phyloP scores from a whole-genome alignment of 2,797 vertebrate species.

The Merluccius polli region DNA sequence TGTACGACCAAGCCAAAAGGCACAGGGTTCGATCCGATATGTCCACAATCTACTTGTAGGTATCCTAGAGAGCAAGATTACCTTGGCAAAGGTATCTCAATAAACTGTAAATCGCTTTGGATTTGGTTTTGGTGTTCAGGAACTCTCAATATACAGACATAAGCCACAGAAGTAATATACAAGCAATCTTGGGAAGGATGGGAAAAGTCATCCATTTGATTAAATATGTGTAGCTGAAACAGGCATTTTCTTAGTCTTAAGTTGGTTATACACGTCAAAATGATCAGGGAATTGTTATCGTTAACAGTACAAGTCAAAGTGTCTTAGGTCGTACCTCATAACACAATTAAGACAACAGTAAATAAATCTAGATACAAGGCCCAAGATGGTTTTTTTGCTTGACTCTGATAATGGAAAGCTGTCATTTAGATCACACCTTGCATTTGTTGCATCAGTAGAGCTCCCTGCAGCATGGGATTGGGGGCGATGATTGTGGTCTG shows the following conservation, averaged over 20 bases:
- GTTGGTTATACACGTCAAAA: too few relatives aligned
- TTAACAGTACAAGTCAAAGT: too few relatives aligned
- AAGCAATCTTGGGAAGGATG: not conserved
- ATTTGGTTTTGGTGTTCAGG: not conserved
- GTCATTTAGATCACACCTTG: constrained; percentile 62
- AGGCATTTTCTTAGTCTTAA: too few relatives aligned
- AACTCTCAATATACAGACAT: not conserved
- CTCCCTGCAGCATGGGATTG: constrained; percentile 92
- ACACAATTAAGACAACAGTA: not conserved
- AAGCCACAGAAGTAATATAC: not conserved
- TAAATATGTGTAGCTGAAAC: too few relatives aligned
- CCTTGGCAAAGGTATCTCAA: not conserved
- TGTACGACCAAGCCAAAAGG: too few relatives aligned
- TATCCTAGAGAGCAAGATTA: not conserved
- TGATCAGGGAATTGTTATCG: too few relatives aligned
- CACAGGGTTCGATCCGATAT: not conserved
- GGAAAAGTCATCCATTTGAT: too few relatives aligned
- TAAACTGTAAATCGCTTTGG: not conserved
- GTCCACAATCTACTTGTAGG: too few relatives aligned
- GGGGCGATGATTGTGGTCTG: constrained; percentile 83
- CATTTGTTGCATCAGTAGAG: constrained; percentile 94
- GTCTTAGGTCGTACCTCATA: not conserved
- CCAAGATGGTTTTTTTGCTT: not conserved
- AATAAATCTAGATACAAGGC: not conserved
- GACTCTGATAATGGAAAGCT: not conserved